Conservation (phyloP, 2,797 vertebrate species). For the Enteromius argenteus region DNA sequence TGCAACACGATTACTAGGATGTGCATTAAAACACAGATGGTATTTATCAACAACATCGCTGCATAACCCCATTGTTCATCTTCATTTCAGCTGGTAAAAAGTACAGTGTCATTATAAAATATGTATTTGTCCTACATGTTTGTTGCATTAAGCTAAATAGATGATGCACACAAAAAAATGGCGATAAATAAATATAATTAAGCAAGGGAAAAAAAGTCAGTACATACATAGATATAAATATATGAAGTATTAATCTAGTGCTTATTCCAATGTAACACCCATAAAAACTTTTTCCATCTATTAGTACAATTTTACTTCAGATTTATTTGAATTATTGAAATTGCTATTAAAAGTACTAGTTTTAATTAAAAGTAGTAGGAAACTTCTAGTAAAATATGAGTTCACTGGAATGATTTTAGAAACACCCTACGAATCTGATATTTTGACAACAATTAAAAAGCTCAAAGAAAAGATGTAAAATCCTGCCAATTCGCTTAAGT, state of each 20-base stretch:
- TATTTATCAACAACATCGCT: constrained; percentile 14
- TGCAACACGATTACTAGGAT: background rate
- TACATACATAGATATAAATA: background rate
- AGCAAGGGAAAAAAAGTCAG: background rate
- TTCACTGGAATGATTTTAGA: background rate
- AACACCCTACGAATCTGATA: background rate
- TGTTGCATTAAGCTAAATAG: background rate
- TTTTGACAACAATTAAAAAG: background rate
- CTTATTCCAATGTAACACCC: background rate
- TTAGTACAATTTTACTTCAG: background rate
- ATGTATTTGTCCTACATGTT: background rate
- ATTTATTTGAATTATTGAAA: background rate
- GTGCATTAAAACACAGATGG: background rate
- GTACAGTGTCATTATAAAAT: background rate
- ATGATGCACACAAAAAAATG: background rate
- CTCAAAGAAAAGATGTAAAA: constrained; percentile 26
- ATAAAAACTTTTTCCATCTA: background rate
- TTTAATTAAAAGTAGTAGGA: background rate
- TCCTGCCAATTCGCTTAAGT: constrained; percentile 24
- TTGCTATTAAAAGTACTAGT: background rate
- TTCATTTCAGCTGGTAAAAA: background rate
- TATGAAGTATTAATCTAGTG: background rate
- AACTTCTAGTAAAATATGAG: background rate
- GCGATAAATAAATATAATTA: background rate
- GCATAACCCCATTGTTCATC: background rate